Conservation (phyloP, 2,797 vertebrate species). For the Pelobates cultripes region DNA sequence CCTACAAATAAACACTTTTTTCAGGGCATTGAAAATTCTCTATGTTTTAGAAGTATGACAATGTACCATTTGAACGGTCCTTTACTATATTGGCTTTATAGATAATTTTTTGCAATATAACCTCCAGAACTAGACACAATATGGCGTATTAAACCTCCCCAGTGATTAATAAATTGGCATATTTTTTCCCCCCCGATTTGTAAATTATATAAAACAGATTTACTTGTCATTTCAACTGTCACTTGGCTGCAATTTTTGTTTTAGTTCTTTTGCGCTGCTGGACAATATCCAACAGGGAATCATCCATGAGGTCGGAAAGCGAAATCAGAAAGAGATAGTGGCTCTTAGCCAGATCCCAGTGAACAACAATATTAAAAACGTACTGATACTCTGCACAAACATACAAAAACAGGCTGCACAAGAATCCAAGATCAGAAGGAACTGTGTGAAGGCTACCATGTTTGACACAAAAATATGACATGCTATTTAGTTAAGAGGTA, state of each 20-base stretch:
- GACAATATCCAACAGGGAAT: constrained; percentile 21
- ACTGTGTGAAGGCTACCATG: constrained; percentile 51
- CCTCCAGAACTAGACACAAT: too few relatives aligned
- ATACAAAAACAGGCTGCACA: constrained; percentile 36
- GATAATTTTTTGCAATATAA: too few relatives aligned
- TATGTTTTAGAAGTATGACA: too few relatives aligned
- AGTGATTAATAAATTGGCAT: too few relatives aligned
- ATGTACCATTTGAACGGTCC: too few relatives aligned
- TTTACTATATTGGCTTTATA: too few relatives aligned
- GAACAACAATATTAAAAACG: constrained; percentile 57
- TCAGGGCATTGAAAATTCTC: too few relatives aligned
- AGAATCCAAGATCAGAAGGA: too few relatives aligned
- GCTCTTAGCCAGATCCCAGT: constrained; percentile 55
- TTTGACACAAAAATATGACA: constrained; percentile 65
- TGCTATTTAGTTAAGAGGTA: constrained; percentile 68
- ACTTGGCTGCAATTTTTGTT: constrained; percentile 4
- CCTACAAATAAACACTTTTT: too few relatives aligned
- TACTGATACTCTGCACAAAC: constrained; percentile 66
- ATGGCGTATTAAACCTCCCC: too few relatives aligned
- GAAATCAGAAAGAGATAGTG: constrained; percentile 45
- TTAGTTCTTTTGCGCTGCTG: not conserved
- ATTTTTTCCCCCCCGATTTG: too few relatives aligned
- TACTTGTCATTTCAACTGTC: constrained; percentile 16
- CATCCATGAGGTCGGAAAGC: constrained; percentile 31
- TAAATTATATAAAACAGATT: too few relatives aligned